Evolutionary conservation across 2,113 vertebrate species (phyloP).

Genomic region (Anseranas semipalmata): DNA sequence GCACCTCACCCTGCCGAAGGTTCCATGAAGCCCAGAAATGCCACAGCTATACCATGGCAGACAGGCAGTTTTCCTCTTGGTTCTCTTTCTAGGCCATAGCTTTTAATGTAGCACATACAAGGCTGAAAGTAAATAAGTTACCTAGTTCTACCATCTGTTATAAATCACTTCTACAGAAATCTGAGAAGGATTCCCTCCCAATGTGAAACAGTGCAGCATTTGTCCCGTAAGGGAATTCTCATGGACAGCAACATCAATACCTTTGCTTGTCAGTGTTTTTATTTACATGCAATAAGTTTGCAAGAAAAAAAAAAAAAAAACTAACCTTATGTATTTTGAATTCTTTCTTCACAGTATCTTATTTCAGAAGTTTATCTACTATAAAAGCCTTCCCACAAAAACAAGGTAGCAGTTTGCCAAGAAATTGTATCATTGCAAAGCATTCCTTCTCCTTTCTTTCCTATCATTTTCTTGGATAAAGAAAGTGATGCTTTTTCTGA

Average conservation of each 20-base stretch:
- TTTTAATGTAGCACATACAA: not conserved
- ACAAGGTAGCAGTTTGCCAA: not conserved
- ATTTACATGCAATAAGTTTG: not conserved
- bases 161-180: not conserved
- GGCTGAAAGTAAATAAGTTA: not conserved
- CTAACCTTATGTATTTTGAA: not conserved
- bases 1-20: not conserved
- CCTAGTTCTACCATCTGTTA: not conserved
- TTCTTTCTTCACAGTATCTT: not conserved
- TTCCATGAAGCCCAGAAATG: fast-evolving
- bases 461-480: not conserved
- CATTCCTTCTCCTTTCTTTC: not conserved
- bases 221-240: not conserved
- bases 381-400: not conserved
- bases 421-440: not conserved
- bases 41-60: not conserved
- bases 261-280: not conserved
- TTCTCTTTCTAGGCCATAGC: not conserved
- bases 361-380: not conserved
- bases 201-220: not conserved
- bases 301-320: not conserved
- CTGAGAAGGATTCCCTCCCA: not conserved
- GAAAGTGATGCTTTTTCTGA: not conserved
- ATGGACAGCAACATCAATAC: not conserved
- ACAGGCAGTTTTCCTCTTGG: not conserved